A percentile compares a stretch with the other conserved stretches of the same genome.
Evolutionary conservation across 2,888 invertebrate genomes (phyloP).

Genomic region (Asteroscopus sphinx): DNA sequence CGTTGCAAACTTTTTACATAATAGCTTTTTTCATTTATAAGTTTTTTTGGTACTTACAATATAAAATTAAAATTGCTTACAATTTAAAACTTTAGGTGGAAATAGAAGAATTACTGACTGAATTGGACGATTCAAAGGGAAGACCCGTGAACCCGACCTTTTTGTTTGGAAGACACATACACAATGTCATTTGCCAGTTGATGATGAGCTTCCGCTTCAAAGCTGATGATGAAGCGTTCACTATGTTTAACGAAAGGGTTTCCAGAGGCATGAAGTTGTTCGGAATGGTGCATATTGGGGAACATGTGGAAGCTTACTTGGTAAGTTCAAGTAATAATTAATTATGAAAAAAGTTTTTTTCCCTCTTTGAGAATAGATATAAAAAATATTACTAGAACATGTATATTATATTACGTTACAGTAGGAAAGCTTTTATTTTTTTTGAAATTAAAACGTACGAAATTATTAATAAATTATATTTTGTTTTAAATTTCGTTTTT

Average conservation of each 20-base stretch:
- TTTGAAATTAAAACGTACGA: no score
- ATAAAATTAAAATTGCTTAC: conserved; percentile 3
- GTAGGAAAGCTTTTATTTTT: no score
- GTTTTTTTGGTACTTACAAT: neutral
- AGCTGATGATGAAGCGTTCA: conserved; percentile 92
- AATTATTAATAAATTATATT: no score
- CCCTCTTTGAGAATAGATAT: no score
- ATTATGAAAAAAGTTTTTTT: no score
- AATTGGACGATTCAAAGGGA: conserved; percentile 37
- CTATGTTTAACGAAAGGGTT: conserved; percentile 93
- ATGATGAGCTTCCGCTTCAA: conserved; percentile 95
- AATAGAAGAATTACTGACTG: conserved; percentile 91
- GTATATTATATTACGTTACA: no score
- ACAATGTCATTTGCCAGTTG: conserved; percentile 95
- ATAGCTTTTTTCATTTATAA: no score
- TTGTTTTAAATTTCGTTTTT: no score
- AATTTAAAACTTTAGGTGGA: conserved; percentile 75
- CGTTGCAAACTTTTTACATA: no score
- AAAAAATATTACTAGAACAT: no score
- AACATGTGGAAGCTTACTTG: conserved; percentile 93
- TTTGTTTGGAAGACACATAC: conserved; percentile 93
- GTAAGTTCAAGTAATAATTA: conserved; percentile 60
- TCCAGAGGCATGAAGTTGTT: conserved; percentile 95
- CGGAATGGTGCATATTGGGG: conserved; percentile 93
- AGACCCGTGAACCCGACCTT: conserved; percentile 91